Evolutionary conservation across 2,888 invertebrate genomes (phyloP).

Genomic region (Leptopilina myrica): DNA sequence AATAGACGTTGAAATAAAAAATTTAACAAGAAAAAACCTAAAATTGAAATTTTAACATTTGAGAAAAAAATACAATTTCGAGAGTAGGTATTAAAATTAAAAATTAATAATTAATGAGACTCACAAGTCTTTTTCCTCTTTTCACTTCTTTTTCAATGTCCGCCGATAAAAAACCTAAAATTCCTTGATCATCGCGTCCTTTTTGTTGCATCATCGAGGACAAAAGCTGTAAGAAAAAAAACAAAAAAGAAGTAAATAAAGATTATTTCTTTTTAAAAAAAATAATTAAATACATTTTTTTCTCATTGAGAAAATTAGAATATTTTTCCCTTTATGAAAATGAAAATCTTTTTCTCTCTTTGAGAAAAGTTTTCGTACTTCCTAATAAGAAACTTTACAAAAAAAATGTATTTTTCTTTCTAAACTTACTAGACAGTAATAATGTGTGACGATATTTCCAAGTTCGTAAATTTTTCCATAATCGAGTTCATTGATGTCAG

Average conservation of each 20-base stretch:
- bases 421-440: constrained; percentile 85
- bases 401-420: not conserved
- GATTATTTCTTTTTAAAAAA: too few species aligned
- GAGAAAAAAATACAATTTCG: constrained; percentile 23
- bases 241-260: not conserved
- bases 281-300: too few species aligned
- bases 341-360: too few species aligned
- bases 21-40: not conserved
- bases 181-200: constrained; percentile 83
- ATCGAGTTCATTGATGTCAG: constrained; percentile 78
- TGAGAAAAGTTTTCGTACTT: too few species aligned
- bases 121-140: constrained; percentile 83
- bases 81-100: constrained; percentile 1
- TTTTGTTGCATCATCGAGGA: constrained; percentile 84
- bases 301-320: not conserved
- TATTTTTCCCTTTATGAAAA: not conserved
- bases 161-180: constrained; percentile 84
- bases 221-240: constrained; percentile 79
- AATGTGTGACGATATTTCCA: constrained; percentile 82
- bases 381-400: not conserved
- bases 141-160: constrained; percentile 84
- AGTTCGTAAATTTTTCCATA: constrained; percentile 80
- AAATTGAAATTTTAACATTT: not conserved
- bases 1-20: too few species aligned
- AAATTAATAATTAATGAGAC: constrained; percentile 59